A percentile compares a stretch with the other conserved stretches of the same genome.
Evolutionary conservation across 1,140 invertebrate species (phyloP).

Genomic region (Triops longicaudatus): DNA sequence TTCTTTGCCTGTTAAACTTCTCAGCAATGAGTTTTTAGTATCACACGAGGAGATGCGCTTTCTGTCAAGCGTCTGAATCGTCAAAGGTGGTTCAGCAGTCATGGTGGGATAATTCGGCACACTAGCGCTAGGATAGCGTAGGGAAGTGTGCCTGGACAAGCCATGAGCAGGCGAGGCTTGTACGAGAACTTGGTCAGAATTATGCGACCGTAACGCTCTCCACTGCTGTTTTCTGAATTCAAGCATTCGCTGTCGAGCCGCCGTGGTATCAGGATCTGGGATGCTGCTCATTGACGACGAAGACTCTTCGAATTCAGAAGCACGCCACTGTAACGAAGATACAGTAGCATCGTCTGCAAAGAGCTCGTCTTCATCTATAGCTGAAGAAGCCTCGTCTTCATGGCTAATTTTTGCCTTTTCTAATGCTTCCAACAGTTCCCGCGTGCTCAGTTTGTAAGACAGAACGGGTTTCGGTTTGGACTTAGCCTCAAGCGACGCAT

Average conservation of each 20-base stretch:
- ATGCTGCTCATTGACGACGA: background rate
- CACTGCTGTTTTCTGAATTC: slow-evolving; percentile 22
- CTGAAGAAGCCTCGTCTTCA: background rate
- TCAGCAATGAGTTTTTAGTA: background rate
- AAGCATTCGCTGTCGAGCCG: slow-evolving; percentile 14
- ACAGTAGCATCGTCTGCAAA: slow-evolving; percentile 15
- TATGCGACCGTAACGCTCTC: background rate
- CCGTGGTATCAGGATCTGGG: background rate
- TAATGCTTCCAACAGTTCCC: slow-evolving; percentile 16
- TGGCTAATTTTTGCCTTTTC: background rate
- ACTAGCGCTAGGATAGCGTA: slow-evolving; percentile 10
- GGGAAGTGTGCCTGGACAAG: background rate
- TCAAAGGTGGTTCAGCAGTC: slow-evolving; percentile 34
- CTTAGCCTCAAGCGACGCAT: background rate
- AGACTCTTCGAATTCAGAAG: slow-evolving; percentile 13
- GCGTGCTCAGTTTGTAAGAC: slow-evolving; percentile 17
- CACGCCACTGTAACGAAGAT: slow-evolving; percentile 16
- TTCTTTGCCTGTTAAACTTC: slow-evolving; percentile 40
- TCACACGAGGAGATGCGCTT: background rate
- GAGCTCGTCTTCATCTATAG: slow-evolving; percentile 18
- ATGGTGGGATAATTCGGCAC: slow-evolving; percentile 24
- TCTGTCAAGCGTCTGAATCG: slow-evolving; percentile 15
- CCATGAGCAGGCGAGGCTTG: background rate
- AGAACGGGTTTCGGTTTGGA: slow-evolving; percentile 18
- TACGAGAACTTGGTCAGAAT: background rate